Evolutionary conservation across 2,888 invertebrate species (phyloP).

Genomic region (Reticulitermes lucifugus): DNA sequence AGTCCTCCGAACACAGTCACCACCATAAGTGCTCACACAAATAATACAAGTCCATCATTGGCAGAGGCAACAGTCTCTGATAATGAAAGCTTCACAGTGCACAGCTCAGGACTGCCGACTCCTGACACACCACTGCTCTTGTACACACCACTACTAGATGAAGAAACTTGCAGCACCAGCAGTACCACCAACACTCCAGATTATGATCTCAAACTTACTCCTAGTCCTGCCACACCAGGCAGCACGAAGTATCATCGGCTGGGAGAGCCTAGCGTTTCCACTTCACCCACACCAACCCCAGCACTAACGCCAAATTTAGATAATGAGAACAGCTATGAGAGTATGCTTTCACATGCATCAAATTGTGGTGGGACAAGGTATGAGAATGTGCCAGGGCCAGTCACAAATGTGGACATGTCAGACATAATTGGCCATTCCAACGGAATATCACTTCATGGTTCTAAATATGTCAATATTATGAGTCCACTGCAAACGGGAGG

Average conservation of each 20-base stretch:
- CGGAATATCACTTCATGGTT: not conserved
- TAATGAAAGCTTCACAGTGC: conserved; percentile 57
- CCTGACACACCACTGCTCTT: conserved; percentile 55
- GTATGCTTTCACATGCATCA: conserved; percentile 20
- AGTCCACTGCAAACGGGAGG: not conserved
- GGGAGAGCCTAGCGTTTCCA: conserved; percentile 20
- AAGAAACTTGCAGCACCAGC: conserved; percentile 45
- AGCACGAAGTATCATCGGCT: conserved; percentile 40
- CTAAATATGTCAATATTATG: conserved; percentile 17
- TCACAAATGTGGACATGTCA: not conserved
- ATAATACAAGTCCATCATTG: conserved; percentile 54
- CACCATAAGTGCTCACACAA: not conserved
- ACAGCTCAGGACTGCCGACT: conserved; percentile 56
- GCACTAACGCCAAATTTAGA: conserved; percentile 30
- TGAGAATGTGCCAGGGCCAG: conserved; percentile 25
- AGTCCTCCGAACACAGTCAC: conserved; percentile 24
- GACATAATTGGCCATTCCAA: not conserved
- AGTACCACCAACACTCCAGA: conserved; percentile 49
- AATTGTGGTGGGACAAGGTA: not conserved
- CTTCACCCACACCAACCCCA: conserved; percentile 40
- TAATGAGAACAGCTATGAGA: conserved; percentile 33
- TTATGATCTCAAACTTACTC: conserved; percentile 46
- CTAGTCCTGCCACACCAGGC: conserved; percentile 37
- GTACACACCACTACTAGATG: conserved; percentile 56
- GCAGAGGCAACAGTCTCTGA: conserved; percentile 58